A percentile compares a stretch with the other conserved stretches of the same genome.
These are phyloP conservation scores for Rhopilema esculentum DNA, from an alignment of 30 jellyfish, hydroid and myxozoan species.

Conservation along the genomic window DNA sequence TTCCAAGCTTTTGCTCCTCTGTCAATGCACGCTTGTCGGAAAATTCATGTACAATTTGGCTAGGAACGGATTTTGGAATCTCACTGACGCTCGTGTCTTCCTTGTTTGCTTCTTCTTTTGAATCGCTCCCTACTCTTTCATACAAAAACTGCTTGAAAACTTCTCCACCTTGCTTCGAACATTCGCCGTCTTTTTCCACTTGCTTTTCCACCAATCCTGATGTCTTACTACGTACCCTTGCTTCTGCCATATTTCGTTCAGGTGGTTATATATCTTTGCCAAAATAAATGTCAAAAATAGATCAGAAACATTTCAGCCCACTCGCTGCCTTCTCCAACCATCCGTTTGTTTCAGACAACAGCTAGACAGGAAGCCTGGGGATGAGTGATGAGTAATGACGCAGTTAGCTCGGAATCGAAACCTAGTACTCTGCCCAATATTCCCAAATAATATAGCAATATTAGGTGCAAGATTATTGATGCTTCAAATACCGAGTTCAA, in stretches of 20 bases:
- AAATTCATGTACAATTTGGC: constrained; percentile 18
- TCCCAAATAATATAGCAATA: too few species aligned
- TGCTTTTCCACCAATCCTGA: neutral
- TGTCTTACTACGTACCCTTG: neutral
- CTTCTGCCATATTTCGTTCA: constrained; percentile 20
- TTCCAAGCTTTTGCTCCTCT: constrained; percentile 35
- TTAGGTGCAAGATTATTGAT: too few species aligned
- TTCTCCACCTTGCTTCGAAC: constrained; percentile 69
- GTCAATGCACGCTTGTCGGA: constrained; percentile 22
- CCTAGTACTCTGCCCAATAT: too few species aligned
- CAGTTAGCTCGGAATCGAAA: neutral
- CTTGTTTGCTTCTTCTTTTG: constrained; percentile 75
- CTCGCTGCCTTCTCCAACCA: too few species aligned
- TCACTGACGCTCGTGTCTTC: constrained; percentile 78
- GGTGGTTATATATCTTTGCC: neutral
- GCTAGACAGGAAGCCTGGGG: neutral
- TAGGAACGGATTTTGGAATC: constrained; percentile 40
- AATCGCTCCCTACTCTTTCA: constrained; percentile 71
- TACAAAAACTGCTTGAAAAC: constrained; percentile 75
- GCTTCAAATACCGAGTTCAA: too few species aligned
- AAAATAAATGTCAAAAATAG: too few species aligned
- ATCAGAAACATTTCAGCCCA: neutral
- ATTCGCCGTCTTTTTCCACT: constrained; percentile 7
- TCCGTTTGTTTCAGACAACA: too few species aligned
- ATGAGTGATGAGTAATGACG: neutral